Evolutionary conservation across 2,888 invertebrate genomes (phyloP).

Genomic region (Cheilosia soror): DNA sequence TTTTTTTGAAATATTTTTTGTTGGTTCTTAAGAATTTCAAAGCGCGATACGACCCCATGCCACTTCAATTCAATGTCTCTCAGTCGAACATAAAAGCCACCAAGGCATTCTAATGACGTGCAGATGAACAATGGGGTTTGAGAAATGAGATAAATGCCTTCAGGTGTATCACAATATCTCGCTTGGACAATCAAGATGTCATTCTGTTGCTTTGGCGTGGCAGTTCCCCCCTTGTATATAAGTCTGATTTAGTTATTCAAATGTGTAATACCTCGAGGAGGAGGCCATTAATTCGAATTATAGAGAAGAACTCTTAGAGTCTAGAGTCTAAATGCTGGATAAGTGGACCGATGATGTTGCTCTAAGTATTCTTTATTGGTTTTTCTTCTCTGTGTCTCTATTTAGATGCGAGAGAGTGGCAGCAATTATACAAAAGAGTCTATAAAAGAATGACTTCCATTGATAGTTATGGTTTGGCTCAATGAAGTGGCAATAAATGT

Average conservation of each 20-base stretch:
- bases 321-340: slow-evolving; percentile 51
- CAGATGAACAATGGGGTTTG: slow-evolving; percentile 63
- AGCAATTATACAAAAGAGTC: neutral
- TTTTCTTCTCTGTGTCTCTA: neutral
- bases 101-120: slow-evolving; percentile 63
- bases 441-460: slow-evolving; percentile 9
- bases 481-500: slow-evolving; percentile 45
- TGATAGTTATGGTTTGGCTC: slow-evolving; percentile 1
- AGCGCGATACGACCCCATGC: slow-evolving; percentile 49
- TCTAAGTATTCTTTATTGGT: slow-evolving; percentile 65
- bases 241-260: slow-evolving; percentile 49
- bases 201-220: slow-evolving; percentile 39
- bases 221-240: neutral
- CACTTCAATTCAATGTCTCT: slow-evolving; percentile 49
- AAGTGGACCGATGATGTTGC: slow-evolving; percentile 59
- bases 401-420: neutral
- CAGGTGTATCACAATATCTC: slow-evolving; percentile 40
- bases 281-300: slow-evolving; percentile 67
- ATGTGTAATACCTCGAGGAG: slow-evolving; percentile 53
- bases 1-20: neutral
- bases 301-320: slow-evolving; percentile 27
- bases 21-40: slow-evolving; percentile 25
- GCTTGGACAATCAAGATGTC: slow-evolving; percentile 71
- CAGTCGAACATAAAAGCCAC: slow-evolving; percentile 20
- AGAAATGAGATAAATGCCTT: slow-evolving; percentile 65